Conservation (phyloP, 1,140 invertebrate species). For the Zaprionus camerounensis region DNA sequence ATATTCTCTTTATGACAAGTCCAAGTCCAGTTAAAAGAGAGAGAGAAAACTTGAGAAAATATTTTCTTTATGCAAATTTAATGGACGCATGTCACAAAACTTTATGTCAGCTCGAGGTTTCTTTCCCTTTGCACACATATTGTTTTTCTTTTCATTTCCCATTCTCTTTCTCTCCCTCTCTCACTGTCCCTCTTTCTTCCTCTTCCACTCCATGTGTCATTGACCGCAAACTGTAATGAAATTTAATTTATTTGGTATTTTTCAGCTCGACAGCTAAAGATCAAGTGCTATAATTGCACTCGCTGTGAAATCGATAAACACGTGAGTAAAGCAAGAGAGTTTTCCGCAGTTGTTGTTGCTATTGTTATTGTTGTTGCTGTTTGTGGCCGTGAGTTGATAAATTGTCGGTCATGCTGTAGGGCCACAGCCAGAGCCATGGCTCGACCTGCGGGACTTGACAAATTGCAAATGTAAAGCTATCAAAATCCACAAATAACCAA, state of each 20-base stretch:
- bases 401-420: slow-evolving; percentile 55
- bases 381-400: slow-evolving; percentile 56
- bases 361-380: neutral
- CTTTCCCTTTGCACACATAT: neutral
- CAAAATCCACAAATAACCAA: slow-evolving; percentile 54
- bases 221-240: slow-evolving; percentile 53
- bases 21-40: neutral
- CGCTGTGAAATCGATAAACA: slow-evolving; percentile 35
- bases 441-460: slow-evolving; percentile 57
- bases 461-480: slow-evolving; percentile 79
- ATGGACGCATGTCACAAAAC: slow-evolving; percentile 47
- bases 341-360: neutral
- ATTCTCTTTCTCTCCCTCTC: neutral
- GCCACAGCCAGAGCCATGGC: neutral
- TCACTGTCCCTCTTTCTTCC: too few species aligned
- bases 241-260: slow-evolving; percentile 62
- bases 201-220: slow-evolving; percentile 15
- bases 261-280: slow-evolving; percentile 46
- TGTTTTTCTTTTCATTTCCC: slow-evolving; percentile 13
- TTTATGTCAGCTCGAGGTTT: slow-evolving; percentile 29
- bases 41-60: slow-evolving; percentile 36
- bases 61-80: slow-evolving; percentile 55
- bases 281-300: slow-evolving; percentile 60
- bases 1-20: slow-evolving; percentile 52
- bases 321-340: slow-evolving; percentile 9